Conservation (phyloP, 1,140 invertebrate genomes). For the Rhagoletis zephyria region DNA sequence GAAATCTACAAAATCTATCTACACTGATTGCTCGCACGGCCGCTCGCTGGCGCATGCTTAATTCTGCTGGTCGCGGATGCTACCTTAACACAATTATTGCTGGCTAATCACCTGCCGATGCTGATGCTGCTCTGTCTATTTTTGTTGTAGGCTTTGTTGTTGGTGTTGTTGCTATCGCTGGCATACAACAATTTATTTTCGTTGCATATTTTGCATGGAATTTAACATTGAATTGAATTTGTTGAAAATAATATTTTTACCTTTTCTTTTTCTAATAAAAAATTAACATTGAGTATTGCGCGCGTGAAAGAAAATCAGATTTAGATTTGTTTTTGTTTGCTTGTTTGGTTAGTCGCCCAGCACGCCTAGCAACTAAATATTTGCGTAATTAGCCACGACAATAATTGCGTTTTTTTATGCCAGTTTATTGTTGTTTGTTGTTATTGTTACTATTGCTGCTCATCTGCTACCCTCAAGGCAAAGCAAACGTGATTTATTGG, state of each 20-base stretch:
- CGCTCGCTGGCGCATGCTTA: not conserved
- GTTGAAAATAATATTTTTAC: not conserved
- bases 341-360: not conserved
- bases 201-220: constrained; percentile 30
- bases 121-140: not conserved
- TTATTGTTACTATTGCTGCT: not conserved
- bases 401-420: not conserved
- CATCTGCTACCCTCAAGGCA: constrained; percentile 38
- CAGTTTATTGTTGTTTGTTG: not conserved
- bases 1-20: not conserved
- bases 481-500: constrained; percentile 1
- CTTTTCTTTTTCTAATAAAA: not conserved
- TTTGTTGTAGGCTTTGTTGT: not conserved
- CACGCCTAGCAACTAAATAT: constrained; percentile 37
- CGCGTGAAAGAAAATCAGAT: constrained; percentile 31
- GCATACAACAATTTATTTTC: constrained; percentile 24
- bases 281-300: not conserved
- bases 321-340: not conserved
- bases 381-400: constrained; percentile 44
- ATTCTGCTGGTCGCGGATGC: not conserved
- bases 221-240: constrained; percentile 16
- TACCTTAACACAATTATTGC: not conserved
- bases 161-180: not conserved
- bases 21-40: not conserved
- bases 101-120: constrained; percentile 20